These are phyloP conservation scores for Tenebrio molitor DNA, from an alignment of 1,140 invertebrate genomes.

Conservation along the genomic window DNA sequence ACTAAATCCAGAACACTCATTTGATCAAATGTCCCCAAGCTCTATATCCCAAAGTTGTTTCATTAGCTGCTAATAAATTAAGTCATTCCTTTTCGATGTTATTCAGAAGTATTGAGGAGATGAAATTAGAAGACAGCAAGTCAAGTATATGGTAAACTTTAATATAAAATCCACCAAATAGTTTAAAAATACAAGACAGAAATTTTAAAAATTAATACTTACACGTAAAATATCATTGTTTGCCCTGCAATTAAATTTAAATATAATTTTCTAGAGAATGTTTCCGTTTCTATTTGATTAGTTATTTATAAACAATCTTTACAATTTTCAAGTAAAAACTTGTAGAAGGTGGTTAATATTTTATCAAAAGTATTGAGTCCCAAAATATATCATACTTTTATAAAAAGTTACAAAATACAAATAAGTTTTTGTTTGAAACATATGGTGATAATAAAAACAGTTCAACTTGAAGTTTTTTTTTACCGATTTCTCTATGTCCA, in stretches of 20 bases:
- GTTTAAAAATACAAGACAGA: slow-evolving; percentile 14
- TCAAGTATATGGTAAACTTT: slow-evolving; percentile 38
- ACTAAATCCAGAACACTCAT: no score
- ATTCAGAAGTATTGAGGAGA: background rate
- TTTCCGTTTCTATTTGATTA: no score
- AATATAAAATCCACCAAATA: slow-evolving; percentile 27
- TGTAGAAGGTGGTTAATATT: background rate
- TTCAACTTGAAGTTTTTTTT: background rate
- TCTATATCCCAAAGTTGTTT: no score
- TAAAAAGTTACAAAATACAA: slow-evolving; percentile 3
- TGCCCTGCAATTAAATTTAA: no score
- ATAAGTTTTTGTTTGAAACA: no score
- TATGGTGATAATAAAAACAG: background rate
- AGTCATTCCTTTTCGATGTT: no score
- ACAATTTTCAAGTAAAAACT: background rate
- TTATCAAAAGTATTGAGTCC: background rate
- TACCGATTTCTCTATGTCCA: background rate
- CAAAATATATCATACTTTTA: background rate
- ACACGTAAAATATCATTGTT: background rate
- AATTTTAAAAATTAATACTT: slow-evolving; percentile 5
- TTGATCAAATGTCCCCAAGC: no score
- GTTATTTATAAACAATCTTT: background rate
- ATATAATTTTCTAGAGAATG: no score
- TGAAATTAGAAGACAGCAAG: slow-evolving; percentile 27
- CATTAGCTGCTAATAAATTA: no score